Evolutionary conservation across 2,888 invertebrate species (phyloP), one percentile per base, ranked within the genome.

Genomic region (Acrobasis consociella): DNA sequence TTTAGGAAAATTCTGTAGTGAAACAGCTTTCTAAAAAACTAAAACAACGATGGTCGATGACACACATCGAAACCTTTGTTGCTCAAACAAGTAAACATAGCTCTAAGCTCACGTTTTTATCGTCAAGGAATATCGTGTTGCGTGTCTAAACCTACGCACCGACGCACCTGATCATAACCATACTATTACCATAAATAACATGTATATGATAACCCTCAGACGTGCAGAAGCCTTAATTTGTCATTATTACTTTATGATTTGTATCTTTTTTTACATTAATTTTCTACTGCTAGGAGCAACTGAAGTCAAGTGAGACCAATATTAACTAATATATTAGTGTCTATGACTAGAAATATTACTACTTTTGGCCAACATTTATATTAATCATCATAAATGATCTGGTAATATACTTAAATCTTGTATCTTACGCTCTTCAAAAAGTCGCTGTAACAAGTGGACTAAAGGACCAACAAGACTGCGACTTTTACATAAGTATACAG

Each of bases 21-120:
- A n/a, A 10, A 13, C 11, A n/a, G 46, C 46, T 46, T 13, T n/a
- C 5, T n/a, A 2, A n/a, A 13, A 1, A 46, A 11, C 3, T 3
- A 46, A n/a, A 13, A 13, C 46, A n/a, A 46, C 46, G 7, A 7
- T 10, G 11, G 39, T 11, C 9, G 42, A 10, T 46, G 46, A 46
- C 46, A 46, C 46, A 13, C 11, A 42, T 42, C 46, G 11, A n/a
- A 46, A n/a, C 46, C 31, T 7, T 7, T 46, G 46, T 46, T 46
- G n/a, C 46, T 13, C 5, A 46, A 46, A 11, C 11, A 46, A n/a
- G 46, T 46, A 46, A 46, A 46, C 46, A 46, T 46, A 31, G 31
- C 11, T 46, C 46, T 46, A 46, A 13, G 46, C 46, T 46, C 46
- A 46, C 46, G 46, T 46, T n/a, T 46, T 46, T 46, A 46, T 46